Percentiles rank a stretch among this genome's conserved stretches.
These are phyloP conservation scores for Temnopleurus reevesii DNA, from an alignment of 53 echinoderm and acorn worm species.

Conservation along the genomic window DNA sequence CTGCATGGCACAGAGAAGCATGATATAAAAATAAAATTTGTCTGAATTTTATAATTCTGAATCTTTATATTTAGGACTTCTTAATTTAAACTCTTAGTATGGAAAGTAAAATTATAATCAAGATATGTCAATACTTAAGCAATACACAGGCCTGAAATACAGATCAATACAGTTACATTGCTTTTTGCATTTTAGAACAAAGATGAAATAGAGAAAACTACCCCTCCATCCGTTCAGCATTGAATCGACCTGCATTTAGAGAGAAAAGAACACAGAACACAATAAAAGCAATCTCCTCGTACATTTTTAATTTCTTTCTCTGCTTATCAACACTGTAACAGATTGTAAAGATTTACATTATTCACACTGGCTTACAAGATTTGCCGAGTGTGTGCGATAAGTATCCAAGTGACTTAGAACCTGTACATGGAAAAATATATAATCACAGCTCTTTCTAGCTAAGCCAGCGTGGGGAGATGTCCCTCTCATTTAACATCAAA, in stretches of 20 bases:
- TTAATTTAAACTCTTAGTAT: too few relatives aligned
- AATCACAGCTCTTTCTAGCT: neutral
- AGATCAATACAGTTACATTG: too few relatives aligned
- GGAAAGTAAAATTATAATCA: too few relatives aligned
- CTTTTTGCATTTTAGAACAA: too few relatives aligned
- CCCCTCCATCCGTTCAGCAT: neutral
- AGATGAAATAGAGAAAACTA: neutral
- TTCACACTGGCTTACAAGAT: neutral
- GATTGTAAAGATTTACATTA: constrained; percentile 18
- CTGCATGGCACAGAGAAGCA: too few relatives aligned
- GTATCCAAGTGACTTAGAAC: neutral
- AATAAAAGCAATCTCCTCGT: neutral
- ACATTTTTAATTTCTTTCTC: constrained; percentile 29
- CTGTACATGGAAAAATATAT: constrained; percentile 14
- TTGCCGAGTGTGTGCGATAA: neutral
- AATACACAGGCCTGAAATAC: too few relatives aligned
- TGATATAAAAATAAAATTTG: too few relatives aligned
- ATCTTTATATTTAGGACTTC: too few relatives aligned
- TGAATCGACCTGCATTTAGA: neutral
- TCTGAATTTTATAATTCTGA: too few relatives aligned
- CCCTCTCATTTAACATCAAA: neutral
- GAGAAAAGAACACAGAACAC: neutral
- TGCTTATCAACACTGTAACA: constrained; percentile 29
- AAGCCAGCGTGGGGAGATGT: neutral
- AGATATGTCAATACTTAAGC: too few relatives aligned